phyloP scores from a whole-genome alignment of 2,888 invertebrate genomes.

The Silvanus unidentatus region DNA sequence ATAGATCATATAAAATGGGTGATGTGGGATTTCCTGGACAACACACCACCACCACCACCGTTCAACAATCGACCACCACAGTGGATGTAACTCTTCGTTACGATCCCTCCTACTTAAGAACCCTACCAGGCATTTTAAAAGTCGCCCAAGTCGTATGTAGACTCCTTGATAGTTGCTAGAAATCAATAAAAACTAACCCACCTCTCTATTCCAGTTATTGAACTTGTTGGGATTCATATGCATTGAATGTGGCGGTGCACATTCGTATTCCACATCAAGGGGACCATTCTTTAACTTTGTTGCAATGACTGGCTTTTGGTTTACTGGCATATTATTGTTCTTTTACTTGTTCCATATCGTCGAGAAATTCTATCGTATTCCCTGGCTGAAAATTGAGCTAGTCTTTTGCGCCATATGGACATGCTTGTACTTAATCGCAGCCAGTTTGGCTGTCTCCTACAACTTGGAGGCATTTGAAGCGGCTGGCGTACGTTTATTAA shows the following conservation, averaged over 20 bases:
- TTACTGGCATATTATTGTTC: slow-evolving; percentile 70
- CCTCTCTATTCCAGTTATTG: slow-evolving; percentile 50
- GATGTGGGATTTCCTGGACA: slow-evolving; percentile 69
- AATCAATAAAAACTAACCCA: background rate
- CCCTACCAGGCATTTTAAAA: slow-evolving; percentile 72
- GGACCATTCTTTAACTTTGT: slow-evolving; percentile 73
- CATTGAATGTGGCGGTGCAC: slow-evolving; percentile 52
- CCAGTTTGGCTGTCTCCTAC: slow-evolving; percentile 61
- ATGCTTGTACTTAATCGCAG: slow-evolving; percentile 68
- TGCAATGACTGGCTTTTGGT: slow-evolving; percentile 80
- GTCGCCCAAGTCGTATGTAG: slow-evolving; percentile 66
- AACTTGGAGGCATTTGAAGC: slow-evolving; percentile 57
- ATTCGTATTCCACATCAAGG: slow-evolving; percentile 45
- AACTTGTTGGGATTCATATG: slow-evolving; percentile 77
- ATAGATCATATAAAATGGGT: slow-evolving; percentile 34
- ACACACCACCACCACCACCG: slow-evolving; percentile 64
- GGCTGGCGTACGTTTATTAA: slow-evolving; percentile 61
- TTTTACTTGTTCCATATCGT: slow-evolving; percentile 81
- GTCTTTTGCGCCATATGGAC: slow-evolving; percentile 69
- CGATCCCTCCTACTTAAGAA: slow-evolving; percentile 65
- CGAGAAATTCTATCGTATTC: slow-evolving; percentile 77
- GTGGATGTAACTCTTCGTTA: slow-evolving; percentile 71
- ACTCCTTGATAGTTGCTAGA: slow-evolving; percentile 1
- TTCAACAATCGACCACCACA: slow-evolving; percentile 60
- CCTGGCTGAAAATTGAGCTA: slow-evolving; percentile 81